Evolutionary conservation across 2,113 vertebrate genomes (phyloP).

Genomic region (Oncorhynchus tshawytscha): DNA sequence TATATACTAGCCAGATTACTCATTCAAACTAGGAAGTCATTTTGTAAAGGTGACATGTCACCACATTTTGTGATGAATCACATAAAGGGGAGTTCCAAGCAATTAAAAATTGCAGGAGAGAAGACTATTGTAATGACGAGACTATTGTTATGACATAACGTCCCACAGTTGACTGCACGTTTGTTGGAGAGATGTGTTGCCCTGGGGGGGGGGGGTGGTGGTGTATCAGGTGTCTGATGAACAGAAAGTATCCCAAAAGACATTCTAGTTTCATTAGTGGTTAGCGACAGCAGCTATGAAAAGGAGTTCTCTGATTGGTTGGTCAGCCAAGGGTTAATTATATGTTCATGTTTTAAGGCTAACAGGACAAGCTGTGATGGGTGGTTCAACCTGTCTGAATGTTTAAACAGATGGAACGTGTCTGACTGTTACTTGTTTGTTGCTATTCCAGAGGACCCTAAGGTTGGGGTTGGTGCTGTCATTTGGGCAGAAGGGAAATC

Average conservation of each 20-base stretch:
- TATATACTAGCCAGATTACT: too few species aligned
- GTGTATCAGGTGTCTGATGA: background rate
- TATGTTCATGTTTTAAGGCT: background rate
- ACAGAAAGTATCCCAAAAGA: too few species aligned
- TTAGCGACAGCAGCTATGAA: too few species aligned
- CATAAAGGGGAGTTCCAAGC: background rate
- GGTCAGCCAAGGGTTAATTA: background rate
- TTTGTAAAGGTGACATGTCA: background rate
- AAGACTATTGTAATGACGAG: too few species aligned
- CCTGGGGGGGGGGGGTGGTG: background rate
- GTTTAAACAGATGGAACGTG: background rate
- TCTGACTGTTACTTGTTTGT: background rate
- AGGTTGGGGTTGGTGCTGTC: slow-evolving; percentile 92
- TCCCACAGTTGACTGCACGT: too few species aligned
- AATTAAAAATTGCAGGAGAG: background rate
- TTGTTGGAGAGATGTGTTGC: too few species aligned
- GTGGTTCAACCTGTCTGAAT: background rate
- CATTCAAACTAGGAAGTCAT: background rate
- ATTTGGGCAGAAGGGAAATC: slow-evolving; percentile 88
- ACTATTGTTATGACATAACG: too few species aligned
- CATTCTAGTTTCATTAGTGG: too few species aligned
- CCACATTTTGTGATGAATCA: background rate
- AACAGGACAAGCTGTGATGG: background rate
- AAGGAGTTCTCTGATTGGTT: too few species aligned
- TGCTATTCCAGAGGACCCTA: slow-evolving; percentile 89